Percentiles rank a stretch among this genome's conserved stretches.
phyloP scores from a whole-genome alignment of 2,113 vertebrate genomes.

The Semnopithecus entellus region DNA sequence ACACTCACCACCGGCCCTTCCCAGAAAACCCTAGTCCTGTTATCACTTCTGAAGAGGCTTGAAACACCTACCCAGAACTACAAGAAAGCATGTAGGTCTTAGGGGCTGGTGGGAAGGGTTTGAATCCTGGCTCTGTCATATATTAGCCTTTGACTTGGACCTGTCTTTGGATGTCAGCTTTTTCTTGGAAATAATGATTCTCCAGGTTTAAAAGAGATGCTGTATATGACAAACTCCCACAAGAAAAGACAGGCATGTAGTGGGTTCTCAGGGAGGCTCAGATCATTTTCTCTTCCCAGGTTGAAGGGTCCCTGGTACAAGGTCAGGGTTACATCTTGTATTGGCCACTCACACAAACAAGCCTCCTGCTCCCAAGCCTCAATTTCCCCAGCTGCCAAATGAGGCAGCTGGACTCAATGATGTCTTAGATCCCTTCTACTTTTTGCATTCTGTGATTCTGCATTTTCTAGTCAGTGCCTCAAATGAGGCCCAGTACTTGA shows the following conservation, averaged over 20 bases:
- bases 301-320: not conserved
- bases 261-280: not conserved
- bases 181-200: not conserved
- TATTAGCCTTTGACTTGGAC: not conserved
- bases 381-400: not conserved
- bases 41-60: not conserved
- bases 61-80: not conserved
- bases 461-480: not conserved
- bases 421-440: not conserved
- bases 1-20: constrained; percentile 52
- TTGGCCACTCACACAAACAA: not conserved
- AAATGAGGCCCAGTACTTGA: not conserved
- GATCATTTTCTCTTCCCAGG: not conserved
- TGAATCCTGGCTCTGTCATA: not conserved
- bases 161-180: not conserved
- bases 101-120: not conserved
- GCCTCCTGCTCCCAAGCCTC: not conserved
- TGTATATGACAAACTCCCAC: not conserved
- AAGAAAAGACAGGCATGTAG: not conserved
- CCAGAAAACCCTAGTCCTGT: constrained; percentile 1
- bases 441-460: not conserved
- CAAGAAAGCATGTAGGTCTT: not conserved
- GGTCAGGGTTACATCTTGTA: not conserved
- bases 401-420: not conserved
- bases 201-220: not conserved